Conservation (phyloP, 2,888 invertebrate genomes). For the Sympetrum striolatum region DNA sequence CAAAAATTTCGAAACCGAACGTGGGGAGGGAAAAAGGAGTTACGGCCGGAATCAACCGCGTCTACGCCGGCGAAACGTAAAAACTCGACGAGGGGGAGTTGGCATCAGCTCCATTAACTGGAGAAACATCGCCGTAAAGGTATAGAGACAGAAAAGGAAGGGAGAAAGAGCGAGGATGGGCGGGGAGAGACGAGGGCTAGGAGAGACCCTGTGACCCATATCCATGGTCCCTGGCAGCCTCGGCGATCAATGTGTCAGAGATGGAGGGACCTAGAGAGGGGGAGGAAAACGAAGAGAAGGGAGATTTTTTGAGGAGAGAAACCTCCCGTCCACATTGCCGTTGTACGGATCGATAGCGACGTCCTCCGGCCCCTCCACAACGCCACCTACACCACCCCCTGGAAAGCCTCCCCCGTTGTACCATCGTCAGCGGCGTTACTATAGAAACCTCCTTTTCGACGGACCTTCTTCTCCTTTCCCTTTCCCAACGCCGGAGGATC, state of each 20-base stretch:
- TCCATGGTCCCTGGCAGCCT: slow-evolving; percentile 15
- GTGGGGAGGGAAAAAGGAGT: too few species aligned
- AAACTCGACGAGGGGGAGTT: not conserved
- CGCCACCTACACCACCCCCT: not conserved
- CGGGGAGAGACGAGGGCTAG: not conserved
- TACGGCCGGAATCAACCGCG: too few species aligned
- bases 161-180: not conserved
- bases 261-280: not conserved
- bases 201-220: slow-evolving; percentile 36
- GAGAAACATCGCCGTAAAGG: not conserved
- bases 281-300: not conserved
- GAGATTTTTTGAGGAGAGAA: not conserved
- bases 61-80: too few species aligned
- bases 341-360: slow-evolving; percentile 9
- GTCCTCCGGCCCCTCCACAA: not conserved
- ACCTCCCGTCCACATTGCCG: not conserved
- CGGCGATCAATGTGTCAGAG: slow-evolving; percentile 45
- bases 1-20: too few species aligned
- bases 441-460: slow-evolving; percentile 29
- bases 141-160: not conserved
- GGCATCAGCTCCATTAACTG: not conserved
- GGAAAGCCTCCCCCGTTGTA: slow-evolving; percentile 8
- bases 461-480: not conserved
- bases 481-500: not conserved
- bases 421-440: slow-evolving; percentile 35